Percentiles rank a stretch among this genome's conserved stretches.
Conservation (phyloP, 2,113 vertebrate genomes). For the Argyrosomus japonicus region DNA sequence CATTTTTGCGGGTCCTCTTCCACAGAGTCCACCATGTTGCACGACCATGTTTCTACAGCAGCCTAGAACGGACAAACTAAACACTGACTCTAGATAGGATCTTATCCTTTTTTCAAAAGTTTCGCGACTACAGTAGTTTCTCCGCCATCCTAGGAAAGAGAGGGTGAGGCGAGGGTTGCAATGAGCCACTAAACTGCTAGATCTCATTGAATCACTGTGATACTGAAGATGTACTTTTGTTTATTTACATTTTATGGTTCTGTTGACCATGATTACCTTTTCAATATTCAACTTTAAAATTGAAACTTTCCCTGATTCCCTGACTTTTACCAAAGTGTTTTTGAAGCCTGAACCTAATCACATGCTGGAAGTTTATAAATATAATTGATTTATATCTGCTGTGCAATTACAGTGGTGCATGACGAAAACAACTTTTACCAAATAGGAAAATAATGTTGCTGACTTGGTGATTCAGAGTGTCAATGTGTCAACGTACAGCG, state of each 20-base stretch:
- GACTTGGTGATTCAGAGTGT: neutral
- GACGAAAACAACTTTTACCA: neutral
- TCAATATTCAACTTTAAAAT: neutral
- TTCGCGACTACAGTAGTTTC: too few species aligned
- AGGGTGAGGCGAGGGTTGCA: too few species aligned
- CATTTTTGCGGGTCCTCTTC: neutral
- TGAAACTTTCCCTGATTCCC: neutral
- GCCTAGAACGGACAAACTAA: too few species aligned
- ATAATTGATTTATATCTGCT: neutral
- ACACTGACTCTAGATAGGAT: too few species aligned
- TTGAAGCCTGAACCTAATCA: neutral
- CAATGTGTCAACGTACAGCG: neutral
- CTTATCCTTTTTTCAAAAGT: too few species aligned
- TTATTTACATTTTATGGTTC: neutral
- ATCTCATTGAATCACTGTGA: too few species aligned
- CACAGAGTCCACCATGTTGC: too few species aligned
- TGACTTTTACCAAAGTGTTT: neutral
- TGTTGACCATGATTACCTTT: neutral
- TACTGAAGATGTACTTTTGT: too few species aligned
- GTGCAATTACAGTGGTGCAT: neutral
- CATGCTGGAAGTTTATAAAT: neutral
- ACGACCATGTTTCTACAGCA: too few species aligned
- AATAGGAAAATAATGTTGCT: neutral
- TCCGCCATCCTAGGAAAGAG: too few species aligned
- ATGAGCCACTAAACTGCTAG: too few species aligned